phyloP scores from a whole-genome alignment of 2,888 invertebrate species.

The Unio delphinus region DNA sequence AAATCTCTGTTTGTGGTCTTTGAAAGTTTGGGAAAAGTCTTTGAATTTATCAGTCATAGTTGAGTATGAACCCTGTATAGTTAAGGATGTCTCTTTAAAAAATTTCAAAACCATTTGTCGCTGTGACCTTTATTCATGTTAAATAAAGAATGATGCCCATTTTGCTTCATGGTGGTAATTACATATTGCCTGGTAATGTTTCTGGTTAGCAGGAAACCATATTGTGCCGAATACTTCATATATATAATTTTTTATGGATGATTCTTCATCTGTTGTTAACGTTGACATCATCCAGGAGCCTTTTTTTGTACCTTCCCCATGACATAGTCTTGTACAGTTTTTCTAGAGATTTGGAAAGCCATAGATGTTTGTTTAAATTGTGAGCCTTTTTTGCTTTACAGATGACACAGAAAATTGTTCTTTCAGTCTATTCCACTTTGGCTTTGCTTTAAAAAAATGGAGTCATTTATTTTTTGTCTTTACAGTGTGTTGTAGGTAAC shows the following conservation, averaged over 20 bases:
- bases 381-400: too few relatives aligned
- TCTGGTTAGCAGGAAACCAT: constrained; percentile 7
- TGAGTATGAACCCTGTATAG: too few relatives aligned
- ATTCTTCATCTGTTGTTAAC: constrained; percentile 3
- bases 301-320: not conserved
- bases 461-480: too few relatives aligned
- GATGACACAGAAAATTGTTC: too few relatives aligned
- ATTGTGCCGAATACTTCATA: constrained; percentile 1
- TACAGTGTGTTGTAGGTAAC: too few relatives aligned
- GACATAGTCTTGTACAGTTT: not conserved
- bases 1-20: too few relatives aligned
- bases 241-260: constrained; percentile 2
- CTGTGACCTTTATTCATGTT: constrained; percentile 13
- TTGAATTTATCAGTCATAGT: too few relatives aligned
- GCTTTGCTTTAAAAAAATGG: too few relatives aligned
- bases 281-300: not conserved
- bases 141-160: not conserved
- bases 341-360: not conserved
- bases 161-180: constrained; percentile 1
- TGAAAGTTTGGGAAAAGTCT: too few relatives aligned
- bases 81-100: constrained; percentile 6
- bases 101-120: constrained; percentile 9
- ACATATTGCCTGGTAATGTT: not conserved
- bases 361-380: not conserved
- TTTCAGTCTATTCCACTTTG: too few relatives aligned